phyloP scores from a whole-genome alignment of 2,888 invertebrate species.

The Phymatocera aterrima region DNA sequence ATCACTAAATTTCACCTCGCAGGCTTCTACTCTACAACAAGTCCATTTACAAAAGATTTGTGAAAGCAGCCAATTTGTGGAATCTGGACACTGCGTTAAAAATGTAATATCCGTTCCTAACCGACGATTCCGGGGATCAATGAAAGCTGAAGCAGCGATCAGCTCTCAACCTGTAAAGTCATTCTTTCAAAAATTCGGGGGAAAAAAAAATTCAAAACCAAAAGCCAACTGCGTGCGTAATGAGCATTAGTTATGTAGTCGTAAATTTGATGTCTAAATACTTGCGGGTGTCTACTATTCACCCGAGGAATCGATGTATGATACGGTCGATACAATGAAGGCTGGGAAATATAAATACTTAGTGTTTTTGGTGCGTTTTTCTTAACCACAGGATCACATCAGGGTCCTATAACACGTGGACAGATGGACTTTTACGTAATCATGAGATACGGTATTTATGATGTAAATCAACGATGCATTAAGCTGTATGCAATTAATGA shows the following conservation, averaged over 20 bases:
- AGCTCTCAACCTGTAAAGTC: not conserved
- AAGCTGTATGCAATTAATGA: constrained; percentile 23
- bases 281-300: not conserved
- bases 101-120: not conserved
- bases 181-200: not conserved
- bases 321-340: not conserved
- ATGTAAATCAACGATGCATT: constrained; percentile 33
- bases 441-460: not conserved
- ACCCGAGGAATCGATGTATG: too few species aligned
- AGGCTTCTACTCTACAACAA: too few species aligned
- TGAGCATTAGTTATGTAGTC: not conserved
- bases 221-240: not conserved
- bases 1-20: not conserved
- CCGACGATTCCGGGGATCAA: not conserved
- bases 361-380: not conserved
- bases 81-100: not conserved
- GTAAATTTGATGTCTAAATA: not conserved
- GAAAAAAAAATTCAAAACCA: not conserved
- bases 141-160: not conserved
- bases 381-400: not conserved
- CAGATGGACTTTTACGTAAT: constrained; percentile 13
- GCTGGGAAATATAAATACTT: not conserved
- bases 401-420: not conserved
- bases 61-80: not conserved
- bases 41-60: not conserved